These are phyloP conservation scores for Acrobasis suavella DNA, from an alignment of 2,888 invertebrate genomes.

Conservation along the genomic window DNA sequence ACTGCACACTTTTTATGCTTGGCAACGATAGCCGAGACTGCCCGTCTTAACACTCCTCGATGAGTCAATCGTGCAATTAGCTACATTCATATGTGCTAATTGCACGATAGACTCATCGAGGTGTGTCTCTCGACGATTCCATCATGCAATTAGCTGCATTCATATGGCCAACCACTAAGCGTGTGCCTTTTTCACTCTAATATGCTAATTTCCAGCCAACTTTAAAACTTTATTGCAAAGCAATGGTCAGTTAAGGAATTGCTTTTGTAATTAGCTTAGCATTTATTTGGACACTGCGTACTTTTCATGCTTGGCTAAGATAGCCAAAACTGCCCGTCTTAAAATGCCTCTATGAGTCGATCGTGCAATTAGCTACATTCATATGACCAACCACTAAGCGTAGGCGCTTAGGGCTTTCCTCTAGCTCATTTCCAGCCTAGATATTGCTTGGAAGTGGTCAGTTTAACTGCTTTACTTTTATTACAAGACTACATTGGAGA, in stretches of 20 bases:
- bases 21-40: neutral
- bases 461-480: too few species aligned
- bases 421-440: slow-evolving; percentile 59
- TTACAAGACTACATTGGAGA: too few species aligned
- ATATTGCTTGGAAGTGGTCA: slow-evolving; percentile 32
- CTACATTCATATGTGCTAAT: slow-evolving; percentile 56
- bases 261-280: neutral
- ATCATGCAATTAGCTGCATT: slow-evolving; percentile 73
- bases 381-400: slow-evolving; percentile 61
- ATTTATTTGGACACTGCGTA: too few species aligned
- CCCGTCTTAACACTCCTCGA: slow-evolving; percentile 61
- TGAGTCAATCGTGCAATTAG: slow-evolving; percentile 74
- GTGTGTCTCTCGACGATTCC: too few species aligned
- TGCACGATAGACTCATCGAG: too few species aligned
- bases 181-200: slow-evolving; percentile 59
- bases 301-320: too few species aligned
- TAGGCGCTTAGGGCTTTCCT: too few species aligned
- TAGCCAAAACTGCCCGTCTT: slow-evolving; percentile 3
- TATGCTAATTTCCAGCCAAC: slow-evolving; percentile 52
- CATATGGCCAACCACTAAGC: slow-evolving; percentile 63
- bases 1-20: too few species aligned
- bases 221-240: slow-evolving; percentile 42
- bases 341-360: slow-evolving; percentile 70
- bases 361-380: slow-evolving; percentile 78
- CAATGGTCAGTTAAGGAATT: neutral